A percentile compares a stretch with the other conserved stretches of the same genome.
Evolutionary conservation across 92 coral and sea anemone species (phyloP).

Genomic region (Metridium senile): DNA sequence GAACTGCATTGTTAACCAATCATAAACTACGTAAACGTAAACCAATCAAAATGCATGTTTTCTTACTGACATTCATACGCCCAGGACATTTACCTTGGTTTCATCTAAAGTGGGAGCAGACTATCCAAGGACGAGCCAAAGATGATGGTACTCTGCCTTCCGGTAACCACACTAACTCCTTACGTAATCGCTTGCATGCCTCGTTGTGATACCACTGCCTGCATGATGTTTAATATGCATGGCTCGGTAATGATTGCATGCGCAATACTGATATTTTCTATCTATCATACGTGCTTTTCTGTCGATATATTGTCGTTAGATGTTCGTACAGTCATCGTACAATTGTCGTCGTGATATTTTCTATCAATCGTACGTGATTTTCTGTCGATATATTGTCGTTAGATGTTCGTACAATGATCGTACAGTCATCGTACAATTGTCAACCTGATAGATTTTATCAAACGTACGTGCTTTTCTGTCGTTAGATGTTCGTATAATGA

Average conservation of each 20-base stretch:
- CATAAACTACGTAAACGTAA: background rate
- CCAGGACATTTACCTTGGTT: slow-evolving; percentile 42
- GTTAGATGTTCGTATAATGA: background rate
- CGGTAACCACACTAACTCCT: slow-evolving; percentile 27
- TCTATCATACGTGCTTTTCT: background rate
- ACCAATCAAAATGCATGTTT: slow-evolving; percentile 9
- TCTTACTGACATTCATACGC: slow-evolving; percentile 28
- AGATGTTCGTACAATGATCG: background rate
- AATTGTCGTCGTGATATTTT: no score
- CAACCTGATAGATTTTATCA: background rate
- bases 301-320: background rate
- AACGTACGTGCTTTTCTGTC: no score
- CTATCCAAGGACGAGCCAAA: slow-evolving; percentile 30
- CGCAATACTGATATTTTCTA: background rate
- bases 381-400: background rate
- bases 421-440: background rate
- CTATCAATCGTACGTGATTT: no score
- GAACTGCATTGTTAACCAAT: no score
- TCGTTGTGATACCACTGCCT: background rate
- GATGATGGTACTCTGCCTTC: slow-evolving; percentile 26
- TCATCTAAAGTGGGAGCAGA: slow-evolving; percentile 49
- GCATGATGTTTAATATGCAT: slow-evolving; percentile 7
- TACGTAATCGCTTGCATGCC: slow-evolving; percentile 1
- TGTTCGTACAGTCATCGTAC: background rate
- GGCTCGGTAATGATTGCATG: slow-evolving; percentile 1